Evolutionary conservation across 2,797 vertebrate genomes (phyloP).

Genomic region (Spatula clypeata): DNA sequence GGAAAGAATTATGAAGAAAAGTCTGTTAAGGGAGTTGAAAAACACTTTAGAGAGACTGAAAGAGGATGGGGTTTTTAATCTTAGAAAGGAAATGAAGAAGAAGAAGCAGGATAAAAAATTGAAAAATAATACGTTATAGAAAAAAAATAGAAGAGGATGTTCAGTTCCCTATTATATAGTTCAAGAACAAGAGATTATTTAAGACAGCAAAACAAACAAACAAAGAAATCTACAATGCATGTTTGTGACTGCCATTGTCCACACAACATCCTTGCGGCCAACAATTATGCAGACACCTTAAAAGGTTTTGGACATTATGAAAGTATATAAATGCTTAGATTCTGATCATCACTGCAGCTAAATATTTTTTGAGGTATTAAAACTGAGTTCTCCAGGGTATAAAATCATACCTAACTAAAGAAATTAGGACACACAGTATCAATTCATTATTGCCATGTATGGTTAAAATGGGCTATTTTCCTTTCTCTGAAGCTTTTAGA

Average conservation of each 20-base stretch:
- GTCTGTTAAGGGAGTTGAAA: neutral
- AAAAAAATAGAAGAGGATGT: neutral
- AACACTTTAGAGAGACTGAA: neutral
- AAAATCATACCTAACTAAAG: neutral
- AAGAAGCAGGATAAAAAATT: neutral
- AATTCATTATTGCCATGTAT: neutral
- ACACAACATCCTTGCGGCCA: neutral
- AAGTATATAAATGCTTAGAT: neutral
- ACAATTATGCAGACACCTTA: neutral
- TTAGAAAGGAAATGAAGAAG: neutral
- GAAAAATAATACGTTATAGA: neutral
- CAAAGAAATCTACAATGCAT: too few species aligned
- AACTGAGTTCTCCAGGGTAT: neutral
- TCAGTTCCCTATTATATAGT: neutral
- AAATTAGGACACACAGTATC: neutral
- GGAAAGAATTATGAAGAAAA: neutral
- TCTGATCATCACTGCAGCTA: neutral
- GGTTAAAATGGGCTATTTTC: neutral
- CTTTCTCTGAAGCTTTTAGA: neutral
- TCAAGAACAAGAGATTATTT: neutral
- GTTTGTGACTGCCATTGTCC: neutral
- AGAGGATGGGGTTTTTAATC: neutral
- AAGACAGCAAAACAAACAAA: neutral
- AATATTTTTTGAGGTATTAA: neutral
- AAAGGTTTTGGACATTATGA: neutral